phyloP scores from a whole-genome alignment of 1,140 invertebrate genomes.

The Adelges cooleyi region DNA sequence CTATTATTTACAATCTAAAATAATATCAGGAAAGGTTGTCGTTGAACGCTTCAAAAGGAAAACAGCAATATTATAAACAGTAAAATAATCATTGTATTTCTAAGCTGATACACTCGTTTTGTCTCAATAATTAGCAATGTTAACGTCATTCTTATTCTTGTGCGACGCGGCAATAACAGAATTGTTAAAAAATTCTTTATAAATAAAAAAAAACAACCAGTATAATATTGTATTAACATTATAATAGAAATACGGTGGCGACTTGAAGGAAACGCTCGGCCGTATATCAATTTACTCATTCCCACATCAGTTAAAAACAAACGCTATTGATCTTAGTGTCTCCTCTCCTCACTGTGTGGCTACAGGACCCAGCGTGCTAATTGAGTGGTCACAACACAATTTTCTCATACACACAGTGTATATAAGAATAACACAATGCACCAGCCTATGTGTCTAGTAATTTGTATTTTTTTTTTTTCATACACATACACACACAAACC shows the following conservation, averaged over 20 bases:
- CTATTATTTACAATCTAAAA: too few species aligned
- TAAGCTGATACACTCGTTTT: too few species aligned
- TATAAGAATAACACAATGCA: too few species aligned
- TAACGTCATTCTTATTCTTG: neutral
- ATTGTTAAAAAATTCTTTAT: neutral
- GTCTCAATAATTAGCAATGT: too few species aligned
- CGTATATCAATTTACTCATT: conserved; percentile 25
- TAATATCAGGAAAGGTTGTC: too few species aligned
- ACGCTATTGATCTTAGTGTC: conserved; percentile 25
- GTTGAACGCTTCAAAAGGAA: too few species aligned
- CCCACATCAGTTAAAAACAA: conserved; percentile 29
- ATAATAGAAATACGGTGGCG: neutral
- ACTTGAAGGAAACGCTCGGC: conserved; percentile 23
- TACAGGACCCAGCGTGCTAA: neutral
- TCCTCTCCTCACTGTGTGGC: neutral
- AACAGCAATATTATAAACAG: too few species aligned
- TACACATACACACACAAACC: too few species aligned
- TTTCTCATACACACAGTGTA: neutral
- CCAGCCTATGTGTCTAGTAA: too few species aligned
- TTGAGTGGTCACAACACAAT: conserved; percentile 10
- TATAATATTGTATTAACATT: neutral
- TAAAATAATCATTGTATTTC: too few species aligned
- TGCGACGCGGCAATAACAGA: neutral
- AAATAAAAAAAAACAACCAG: conserved; percentile 13
- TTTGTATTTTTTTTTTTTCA: too few species aligned